phyloP scores from a whole-genome alignment of 2,113 vertebrate genomes.

The Argyrosomus japonicus region DNA sequence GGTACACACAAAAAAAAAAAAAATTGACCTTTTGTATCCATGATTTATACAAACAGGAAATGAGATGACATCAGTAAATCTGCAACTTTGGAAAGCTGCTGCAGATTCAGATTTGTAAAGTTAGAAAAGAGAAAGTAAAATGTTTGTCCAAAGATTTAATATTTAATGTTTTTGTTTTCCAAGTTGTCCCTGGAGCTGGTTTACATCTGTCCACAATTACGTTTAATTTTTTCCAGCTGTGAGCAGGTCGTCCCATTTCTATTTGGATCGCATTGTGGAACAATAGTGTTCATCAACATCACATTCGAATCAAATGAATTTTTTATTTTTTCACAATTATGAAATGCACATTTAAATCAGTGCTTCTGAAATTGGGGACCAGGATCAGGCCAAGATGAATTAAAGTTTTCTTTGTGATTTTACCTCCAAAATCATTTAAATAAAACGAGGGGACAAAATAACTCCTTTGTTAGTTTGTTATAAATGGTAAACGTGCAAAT shows the following conservation, averaged over 20 bases:
- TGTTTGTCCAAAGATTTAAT: neutral
- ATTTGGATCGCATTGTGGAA: neutral
- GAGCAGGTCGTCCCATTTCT: neutral
- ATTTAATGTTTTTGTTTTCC: conserved; percentile 6
- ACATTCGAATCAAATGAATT: neutral
- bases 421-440: neutral
- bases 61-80: neutral
- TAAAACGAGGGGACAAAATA: neutral
- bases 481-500: neutral
- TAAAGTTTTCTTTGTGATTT: neutral
- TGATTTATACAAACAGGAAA: neutral
- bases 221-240: conserved; percentile 3
- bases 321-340: too few species aligned
- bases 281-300: neutral
- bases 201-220: conserved; percentile 3
- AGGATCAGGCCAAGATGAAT: neutral
- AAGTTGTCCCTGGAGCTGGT: conserved; percentile 8
- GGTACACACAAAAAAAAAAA: neutral
- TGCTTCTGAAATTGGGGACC: neutral
- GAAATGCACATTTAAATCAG: neutral
- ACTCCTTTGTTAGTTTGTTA: neutral
- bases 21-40: neutral
- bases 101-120: neutral
- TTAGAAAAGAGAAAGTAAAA: neutral
- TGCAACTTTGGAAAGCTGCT: neutral